Evolutionary conservation across 2,113 vertebrate species (phyloP).

Genomic region (Lota lota): DNA sequence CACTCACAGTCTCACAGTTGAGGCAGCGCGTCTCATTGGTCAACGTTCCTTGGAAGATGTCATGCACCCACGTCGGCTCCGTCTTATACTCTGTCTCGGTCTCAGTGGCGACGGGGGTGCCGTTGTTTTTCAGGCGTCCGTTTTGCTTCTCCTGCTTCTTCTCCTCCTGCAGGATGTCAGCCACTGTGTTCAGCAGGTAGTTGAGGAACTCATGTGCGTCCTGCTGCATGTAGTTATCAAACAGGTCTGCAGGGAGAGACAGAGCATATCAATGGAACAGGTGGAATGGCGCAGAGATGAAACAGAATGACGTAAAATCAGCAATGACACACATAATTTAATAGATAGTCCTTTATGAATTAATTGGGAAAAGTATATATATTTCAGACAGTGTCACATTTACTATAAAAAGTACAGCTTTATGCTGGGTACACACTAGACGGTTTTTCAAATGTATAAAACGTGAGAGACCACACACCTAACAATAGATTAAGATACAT

Average conservation of each 20-base stretch:
- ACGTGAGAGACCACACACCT: no score
- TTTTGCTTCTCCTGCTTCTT: conserved; percentile 96
- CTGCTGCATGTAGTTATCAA: conserved; percentile 99
- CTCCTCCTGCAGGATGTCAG: conserved; percentile 97
- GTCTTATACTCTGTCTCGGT: conserved; percentile 80
- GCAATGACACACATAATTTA: no score
- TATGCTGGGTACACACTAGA: no score
- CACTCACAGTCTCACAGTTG: conserved; percentile 95
- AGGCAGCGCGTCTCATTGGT: conserved; percentile 98
- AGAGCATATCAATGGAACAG: neutral
- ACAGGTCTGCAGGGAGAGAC: conserved; percentile 81
- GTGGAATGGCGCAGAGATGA: neutral
- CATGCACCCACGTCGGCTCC: conserved; percentile 96
- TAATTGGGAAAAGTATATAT: no score
- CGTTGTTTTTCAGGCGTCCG: conserved; percentile 91
- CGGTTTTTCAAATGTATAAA: no score
- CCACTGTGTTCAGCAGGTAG: conserved; percentile 96
- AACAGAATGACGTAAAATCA: neutral
- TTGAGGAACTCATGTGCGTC: conserved; percentile 97
- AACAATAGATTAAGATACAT: no score
- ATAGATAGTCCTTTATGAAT: no score
- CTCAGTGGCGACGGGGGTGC: conserved; percentile 80
- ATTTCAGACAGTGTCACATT: no score
- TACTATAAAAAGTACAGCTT: no score
- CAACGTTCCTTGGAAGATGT: conserved; percentile 98